Base-by-base conservation (phyloP, 2,113 vertebrate species). In the Colaptes auratus region DNA sequence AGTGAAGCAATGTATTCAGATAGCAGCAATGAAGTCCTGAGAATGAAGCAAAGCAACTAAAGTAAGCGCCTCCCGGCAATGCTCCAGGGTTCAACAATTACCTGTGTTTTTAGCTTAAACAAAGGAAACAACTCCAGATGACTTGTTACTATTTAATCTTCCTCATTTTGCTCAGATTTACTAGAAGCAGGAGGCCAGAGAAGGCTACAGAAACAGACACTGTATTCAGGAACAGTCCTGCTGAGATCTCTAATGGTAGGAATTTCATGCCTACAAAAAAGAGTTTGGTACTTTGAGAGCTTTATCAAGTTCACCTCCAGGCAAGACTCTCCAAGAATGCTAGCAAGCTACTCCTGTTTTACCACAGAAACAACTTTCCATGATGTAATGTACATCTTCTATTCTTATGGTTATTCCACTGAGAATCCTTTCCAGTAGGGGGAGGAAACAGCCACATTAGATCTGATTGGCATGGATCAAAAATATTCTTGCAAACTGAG, bases 91-190 rank as follows among this genome's bases (percentile, higher is more conserved):
- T 50, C 75, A 78, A 71, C 59, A 82, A 25, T 19, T 42, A 31
- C 42, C 48, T 27, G 8, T 5, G 14, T 55, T n/a, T 79, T 1
- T 53, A 64, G 33, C 30, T 28, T 16, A 65, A 67, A 35, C 8
- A 19, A 31, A 50, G 24, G 39, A 80, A 87, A n/a, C 2, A 20
- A 66, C 10, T 69, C 61, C 3, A 1, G 16, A 19, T 36, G n/a
- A 44, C 15, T 65, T 75, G 52, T 12, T 19, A 50, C 13, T 63
- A 56, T 91, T 88, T 36, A 71, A 24, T 59, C 19, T 74, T 73
- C 64, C 52, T 82, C 28, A 23, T 63, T 94, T 94, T 73, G n/a
- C 63, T 91, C 48, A 52, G 56, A 67, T 95, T 83, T 94, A 81
- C 25, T 72, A 88, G 82, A 71, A 76, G 25, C 19, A 82, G 13